phyloP scores from a whole-genome alignment of 2,113 vertebrate genomes.

The Marmota flaviventris region DNA sequence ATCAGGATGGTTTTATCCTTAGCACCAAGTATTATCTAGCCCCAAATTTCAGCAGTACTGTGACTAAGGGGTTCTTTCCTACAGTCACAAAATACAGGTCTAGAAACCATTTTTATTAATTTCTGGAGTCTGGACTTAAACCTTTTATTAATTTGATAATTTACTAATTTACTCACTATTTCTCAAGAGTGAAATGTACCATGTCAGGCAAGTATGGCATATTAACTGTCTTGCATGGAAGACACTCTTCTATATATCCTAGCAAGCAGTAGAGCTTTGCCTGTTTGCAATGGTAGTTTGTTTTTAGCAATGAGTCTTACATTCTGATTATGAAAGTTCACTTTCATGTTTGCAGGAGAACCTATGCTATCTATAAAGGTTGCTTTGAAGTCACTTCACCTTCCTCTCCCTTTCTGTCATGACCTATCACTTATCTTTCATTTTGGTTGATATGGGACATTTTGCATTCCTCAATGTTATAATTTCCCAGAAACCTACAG shows the following conservation, averaged over 20 bases:
- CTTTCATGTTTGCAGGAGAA: background rate
- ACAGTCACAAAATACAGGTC: background rate
- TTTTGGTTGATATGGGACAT: conserved; percentile 9
- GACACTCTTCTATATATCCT: background rate
- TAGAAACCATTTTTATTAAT: background rate
- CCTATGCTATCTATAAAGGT: background rate
- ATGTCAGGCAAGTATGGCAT: background rate
- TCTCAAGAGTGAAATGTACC: background rate
- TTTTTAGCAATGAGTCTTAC: background rate
- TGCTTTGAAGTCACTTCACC: background rate
- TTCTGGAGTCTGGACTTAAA: background rate
- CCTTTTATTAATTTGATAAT: background rate
- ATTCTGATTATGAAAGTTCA: background rate
- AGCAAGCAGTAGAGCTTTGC: background rate
- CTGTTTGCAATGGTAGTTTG: background rate
- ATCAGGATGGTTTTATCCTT: background rate
- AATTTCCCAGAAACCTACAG: background rate
- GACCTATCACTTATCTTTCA: background rate
- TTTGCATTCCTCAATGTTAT: background rate
- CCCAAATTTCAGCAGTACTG: background rate
- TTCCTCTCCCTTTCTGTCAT: background rate
- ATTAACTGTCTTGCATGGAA: background rate
- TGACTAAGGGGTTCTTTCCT: background rate
- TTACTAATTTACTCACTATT: background rate
- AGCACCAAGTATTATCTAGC: background rate